These are phyloP conservation scores for Helarctos malayanus DNA, from an alignment of 2,797 vertebrate species.

Conservation along the genomic window DNA sequence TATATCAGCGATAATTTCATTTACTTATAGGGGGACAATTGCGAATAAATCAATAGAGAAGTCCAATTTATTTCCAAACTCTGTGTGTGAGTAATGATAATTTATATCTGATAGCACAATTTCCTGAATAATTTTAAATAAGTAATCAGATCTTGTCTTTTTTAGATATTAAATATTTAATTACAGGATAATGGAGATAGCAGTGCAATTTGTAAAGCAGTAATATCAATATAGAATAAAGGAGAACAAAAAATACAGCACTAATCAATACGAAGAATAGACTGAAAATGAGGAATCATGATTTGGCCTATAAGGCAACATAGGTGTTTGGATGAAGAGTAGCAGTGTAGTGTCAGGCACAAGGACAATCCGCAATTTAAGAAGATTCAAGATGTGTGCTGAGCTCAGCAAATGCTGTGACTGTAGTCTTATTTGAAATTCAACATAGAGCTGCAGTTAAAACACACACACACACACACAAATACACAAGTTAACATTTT, in stretches of 20 bases:
- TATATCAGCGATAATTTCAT: background rate
- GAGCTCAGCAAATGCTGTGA: background rate
- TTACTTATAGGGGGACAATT: background rate
- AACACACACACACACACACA: background rate
- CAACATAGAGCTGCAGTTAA: background rate
- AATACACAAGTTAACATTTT: slow-evolving; percentile 70
- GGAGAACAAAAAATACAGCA: background rate
- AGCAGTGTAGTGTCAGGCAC: background rate
- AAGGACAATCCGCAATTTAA: background rate
- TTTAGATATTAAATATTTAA: background rate
- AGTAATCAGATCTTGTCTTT: background rate
- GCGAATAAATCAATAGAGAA: background rate
- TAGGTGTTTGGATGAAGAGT: background rate
- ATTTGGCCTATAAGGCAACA: background rate
- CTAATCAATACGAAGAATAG: background rate
- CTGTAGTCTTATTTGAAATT: slow-evolving; percentile 15
- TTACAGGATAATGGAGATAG: background rate
- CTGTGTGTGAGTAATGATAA: background rate
- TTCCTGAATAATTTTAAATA: background rate
- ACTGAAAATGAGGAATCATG: background rate
- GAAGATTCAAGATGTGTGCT: background rate
- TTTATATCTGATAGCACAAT: background rate
- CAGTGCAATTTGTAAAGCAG: background rate
- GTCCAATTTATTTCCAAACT: background rate
- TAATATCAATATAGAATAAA: slow-evolving; percentile 65